Evolutionary conservation across 2,888 invertebrate species (phyloP).

Genomic region (Eudemis profundana): DNA sequence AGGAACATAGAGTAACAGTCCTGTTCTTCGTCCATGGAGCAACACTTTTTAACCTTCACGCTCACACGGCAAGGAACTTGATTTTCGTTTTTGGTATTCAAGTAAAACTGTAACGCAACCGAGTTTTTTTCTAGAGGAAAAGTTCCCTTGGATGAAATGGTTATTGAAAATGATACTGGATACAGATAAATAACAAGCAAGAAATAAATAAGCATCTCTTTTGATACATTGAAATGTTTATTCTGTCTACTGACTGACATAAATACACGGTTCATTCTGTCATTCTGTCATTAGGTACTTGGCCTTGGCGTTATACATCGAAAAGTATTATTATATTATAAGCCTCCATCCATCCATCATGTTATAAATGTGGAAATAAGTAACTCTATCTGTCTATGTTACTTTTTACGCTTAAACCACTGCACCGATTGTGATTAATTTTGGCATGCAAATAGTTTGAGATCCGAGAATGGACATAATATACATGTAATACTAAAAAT

Average conservation of each 20-base stretch:
- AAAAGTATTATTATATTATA: no score
- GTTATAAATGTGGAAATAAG: no score
- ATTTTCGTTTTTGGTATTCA: constrained; percentile 26
- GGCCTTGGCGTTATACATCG: no score
- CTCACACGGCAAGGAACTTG: constrained; percentile 16
- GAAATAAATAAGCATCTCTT: constrained; percentile 36
- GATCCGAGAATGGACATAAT: no score
- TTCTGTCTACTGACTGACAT: not conserved
- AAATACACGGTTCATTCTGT: not conserved
- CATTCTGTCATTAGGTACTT: not conserved
- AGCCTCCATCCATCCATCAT: no score
- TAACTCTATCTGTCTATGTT: no score
- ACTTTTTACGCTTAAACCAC: no score
- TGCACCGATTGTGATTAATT: no score
- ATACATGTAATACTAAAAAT: no score
- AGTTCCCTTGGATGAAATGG: constrained; percentile 22
- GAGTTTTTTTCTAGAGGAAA: constrained; percentile 31
- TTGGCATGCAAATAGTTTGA: no score
- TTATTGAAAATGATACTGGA: constrained; percentile 14
- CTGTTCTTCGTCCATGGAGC: constrained; percentile 10
- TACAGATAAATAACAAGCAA: constrained; percentile 19
- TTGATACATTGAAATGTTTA: constrained; percentile 20
- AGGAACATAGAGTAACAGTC: constrained; percentile 25
- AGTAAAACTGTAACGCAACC: constrained; percentile 30
- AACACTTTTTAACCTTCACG: constrained; percentile 25